Evolutionary conservation across 2,797 vertebrate genomes (phyloP), one percentile per base, ranked within the genome.

Genomic region (Miopithecus talapoin): DNA sequence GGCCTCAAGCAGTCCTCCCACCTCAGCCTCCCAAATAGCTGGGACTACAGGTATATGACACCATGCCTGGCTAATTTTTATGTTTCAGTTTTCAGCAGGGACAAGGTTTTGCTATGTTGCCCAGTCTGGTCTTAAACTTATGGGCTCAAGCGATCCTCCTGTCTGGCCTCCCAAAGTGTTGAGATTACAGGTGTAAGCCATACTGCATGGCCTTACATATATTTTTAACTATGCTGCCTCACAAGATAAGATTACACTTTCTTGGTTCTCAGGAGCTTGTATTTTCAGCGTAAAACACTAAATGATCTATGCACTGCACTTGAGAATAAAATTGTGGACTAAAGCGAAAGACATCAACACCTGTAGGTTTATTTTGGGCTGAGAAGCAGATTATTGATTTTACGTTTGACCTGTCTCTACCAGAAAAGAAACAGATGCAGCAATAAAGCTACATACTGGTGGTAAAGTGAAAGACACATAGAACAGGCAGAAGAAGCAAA

Each of bases 331-430:
- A 88, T 6, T 94, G 80, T 72, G 46, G 50, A 80, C 55, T 72
- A 92, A 36, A 94, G 57, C 85, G 55, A 95, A 96, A 96, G 36
- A 41, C 48, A 92, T 78, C 59, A 94, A 96, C 43, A 96, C 70
- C 78, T 85, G 30, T 28, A 84, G 61, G 61, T 57, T 96, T 96
- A 96, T 78, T 93, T 96, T 94, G 94, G 85, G 86, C 39, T 91
- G 41, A 93, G 83, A 89, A 96, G 53, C 41, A 96, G 80, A 55
- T 79, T 94, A 97, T 8, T 90, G 93, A 97, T 85, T 95, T 98
- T 96, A 92, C 72, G 57, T 97, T 90, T 95, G 70, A 92, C 43
- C 78, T 90, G 28, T 88, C 55, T 91, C 75, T 90, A 84, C 72
- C 46, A 97, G 86, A 86, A 89, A 76, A 94, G 48, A 91, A 96